These are phyloP conservation scores for Pitta sordida DNA, from an alignment of 2,113 vertebrate species.

Conservation along the genomic window DNA sequence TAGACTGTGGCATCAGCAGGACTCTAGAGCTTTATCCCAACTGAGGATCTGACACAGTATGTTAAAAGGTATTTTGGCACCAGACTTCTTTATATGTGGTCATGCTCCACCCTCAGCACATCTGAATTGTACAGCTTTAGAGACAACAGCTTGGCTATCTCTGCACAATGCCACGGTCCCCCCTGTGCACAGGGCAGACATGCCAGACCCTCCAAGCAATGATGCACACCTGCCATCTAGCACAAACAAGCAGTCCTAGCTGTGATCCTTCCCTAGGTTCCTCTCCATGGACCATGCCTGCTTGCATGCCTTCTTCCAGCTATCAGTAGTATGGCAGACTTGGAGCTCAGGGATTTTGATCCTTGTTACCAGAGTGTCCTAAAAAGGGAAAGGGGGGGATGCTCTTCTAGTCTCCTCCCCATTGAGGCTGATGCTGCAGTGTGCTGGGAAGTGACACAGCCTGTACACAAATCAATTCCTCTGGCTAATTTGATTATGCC, in stretches of 20 bases:
- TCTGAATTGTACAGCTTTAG: not conserved
- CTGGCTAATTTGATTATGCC: not conserved
- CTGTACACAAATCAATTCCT: not conserved
- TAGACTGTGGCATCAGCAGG: not conserved
- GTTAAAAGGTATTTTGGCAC: not conserved
- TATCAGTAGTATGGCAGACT: not conserved
- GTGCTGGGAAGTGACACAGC: not conserved
- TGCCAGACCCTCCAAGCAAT: not conserved
- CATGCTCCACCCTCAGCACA: not conserved
- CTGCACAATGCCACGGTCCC: not conserved
- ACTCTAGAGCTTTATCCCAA: not conserved
- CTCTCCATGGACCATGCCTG: not conserved
- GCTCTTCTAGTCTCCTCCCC: not conserved
- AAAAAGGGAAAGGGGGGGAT: not conserved
- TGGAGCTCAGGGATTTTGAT: not conserved
- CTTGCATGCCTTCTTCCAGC: not conserved
- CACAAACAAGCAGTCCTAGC: not conserved
- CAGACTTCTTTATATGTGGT: not conserved
- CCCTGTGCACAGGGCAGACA: accelerated
- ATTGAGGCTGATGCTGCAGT: not conserved
- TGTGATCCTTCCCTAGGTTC: not conserved
- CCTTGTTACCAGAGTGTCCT: not conserved
- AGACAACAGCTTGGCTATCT: not conserved
- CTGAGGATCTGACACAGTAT: not conserved
- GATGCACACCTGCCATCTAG: not conserved